These are phyloP conservation scores for Drosophila kambysellisi DNA, from an alignment of 2,888 invertebrate species.

Conservation along the genomic window DNA sequence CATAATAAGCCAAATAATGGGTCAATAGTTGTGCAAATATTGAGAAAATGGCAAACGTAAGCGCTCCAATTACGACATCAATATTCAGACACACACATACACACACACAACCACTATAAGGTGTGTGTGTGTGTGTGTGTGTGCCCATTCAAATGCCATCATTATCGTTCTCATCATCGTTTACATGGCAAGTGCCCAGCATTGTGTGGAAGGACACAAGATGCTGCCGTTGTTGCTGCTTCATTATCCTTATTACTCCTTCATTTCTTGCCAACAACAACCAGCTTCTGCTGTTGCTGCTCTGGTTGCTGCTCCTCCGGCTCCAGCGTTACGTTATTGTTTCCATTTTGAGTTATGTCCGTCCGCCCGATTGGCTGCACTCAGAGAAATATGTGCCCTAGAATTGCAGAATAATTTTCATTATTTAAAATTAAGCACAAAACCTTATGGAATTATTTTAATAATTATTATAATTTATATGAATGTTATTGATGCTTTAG, in stretches of 20 bases:
- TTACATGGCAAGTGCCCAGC: conserved; percentile 68
- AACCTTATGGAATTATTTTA: neutral
- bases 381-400: neutral
- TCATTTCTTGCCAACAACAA: conserved; percentile 44
- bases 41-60: conserved; percentile 47
- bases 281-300: conserved; percentile 19
- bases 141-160: conserved; percentile 73
- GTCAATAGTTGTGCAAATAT: conserved; percentile 73
- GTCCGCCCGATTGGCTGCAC: conserved; percentile 36
- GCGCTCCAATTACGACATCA: conserved; percentile 56
- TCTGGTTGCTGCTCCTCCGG: conserved; percentile 15
- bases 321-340: conserved; percentile 65
- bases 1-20: conserved; percentile 72
- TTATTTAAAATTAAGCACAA: neutral
- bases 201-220: conserved; percentile 41
- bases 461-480: neutral
- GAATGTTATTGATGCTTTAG: neutral
- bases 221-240: conserved; percentile 56
- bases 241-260: conserved; percentile 80
- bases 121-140: conserved; percentile 20
- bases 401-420: neutral
- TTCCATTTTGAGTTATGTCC: conserved; percentile 79
- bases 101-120: neutral
- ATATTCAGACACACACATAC: conserved; percentile 20
- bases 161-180: conserved; percentile 78